Evolutionary conservation across 2,797 vertebrate genomes (phyloP), one percentile per base, ranked within the genome.

Genomic region (Cirrhinus mrigala): DNA sequence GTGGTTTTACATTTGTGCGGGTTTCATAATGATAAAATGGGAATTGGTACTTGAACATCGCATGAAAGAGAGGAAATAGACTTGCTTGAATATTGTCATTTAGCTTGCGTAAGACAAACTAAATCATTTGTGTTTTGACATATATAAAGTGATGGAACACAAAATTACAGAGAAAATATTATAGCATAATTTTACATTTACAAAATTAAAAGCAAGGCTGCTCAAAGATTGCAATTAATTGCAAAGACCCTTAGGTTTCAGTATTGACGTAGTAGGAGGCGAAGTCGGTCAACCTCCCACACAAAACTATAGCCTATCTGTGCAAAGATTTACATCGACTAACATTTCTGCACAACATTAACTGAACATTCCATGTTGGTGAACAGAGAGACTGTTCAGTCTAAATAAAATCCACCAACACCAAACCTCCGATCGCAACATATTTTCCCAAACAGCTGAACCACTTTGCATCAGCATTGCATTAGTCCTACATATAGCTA

Each of bases 291-390:
- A 62, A 54, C 48, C 20, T 27, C 33, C 50, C 82, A 84, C 56
- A 29, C 81, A 81, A 73, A 88, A 85, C 70, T 29, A 88, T 16
- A 74, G 81, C 86, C 86, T 82, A 80, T 88, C 69, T 82, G 74
- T 58, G 27, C 37, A 76, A 71, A 37, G 48, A 84, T 71, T 78
- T 78, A 81, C 60, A 64, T 37, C 27, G 2, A 15, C 15, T 27
- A 66, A 87, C 76, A 85, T 81, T 85, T 85, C 71, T 80, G 70
- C 70, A 83, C 60, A 84, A 52, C 82, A 86, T 88, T 82, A 76
- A 69, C 74, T 33, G 64, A 54, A 66, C 44, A 79, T 40, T 66
- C 29, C 29, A 52, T 37, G 22, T 24, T 71, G 66, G 27, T 54
- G 33, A 73, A 82, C 77, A 83, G 16, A 83, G 60, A 84, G 66